These are phyloP conservation scores for Tenodera sinensis DNA, from an alignment of 2,888 invertebrate species.

Conservation along the genomic window DNA sequence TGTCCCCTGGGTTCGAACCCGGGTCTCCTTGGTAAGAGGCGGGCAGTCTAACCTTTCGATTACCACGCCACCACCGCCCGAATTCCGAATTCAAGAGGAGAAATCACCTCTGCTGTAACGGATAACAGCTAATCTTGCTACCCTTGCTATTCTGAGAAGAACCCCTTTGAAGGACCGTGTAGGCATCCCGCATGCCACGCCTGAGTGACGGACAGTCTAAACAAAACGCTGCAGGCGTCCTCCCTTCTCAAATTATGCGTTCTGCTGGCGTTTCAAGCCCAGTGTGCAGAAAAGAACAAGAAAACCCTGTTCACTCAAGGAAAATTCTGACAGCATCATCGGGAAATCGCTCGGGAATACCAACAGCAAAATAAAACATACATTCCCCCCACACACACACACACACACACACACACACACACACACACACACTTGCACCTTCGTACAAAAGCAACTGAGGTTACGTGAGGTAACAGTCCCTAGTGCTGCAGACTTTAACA, in stretches of 20 bases:
- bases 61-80: too few species aligned
- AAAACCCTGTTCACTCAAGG: background rate
- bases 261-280: background rate
- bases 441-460: background rate
- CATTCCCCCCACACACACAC: background rate
- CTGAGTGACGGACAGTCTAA: background rate
- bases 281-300: background rate
- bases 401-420: too few species aligned
- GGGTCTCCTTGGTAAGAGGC: too few species aligned
- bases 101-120: background rate
- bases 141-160: background rate
- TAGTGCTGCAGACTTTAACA: too few species aligned
- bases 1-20: too few species aligned
- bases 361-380: background rate
- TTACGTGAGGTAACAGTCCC: too few species aligned
- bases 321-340: background rate
- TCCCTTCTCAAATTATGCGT: background rate
- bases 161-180: background rate
- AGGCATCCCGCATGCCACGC: background rate
- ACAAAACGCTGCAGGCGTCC: background rate
- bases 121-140: background rate
- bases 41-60: too few species aligned
- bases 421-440: too few species aligned
- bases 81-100: too few species aligned
- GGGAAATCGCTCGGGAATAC: background rate